Evolutionary conservation across 1,140 invertebrate genomes (phyloP).

Genomic region (Aphis craccivora): DNA sequence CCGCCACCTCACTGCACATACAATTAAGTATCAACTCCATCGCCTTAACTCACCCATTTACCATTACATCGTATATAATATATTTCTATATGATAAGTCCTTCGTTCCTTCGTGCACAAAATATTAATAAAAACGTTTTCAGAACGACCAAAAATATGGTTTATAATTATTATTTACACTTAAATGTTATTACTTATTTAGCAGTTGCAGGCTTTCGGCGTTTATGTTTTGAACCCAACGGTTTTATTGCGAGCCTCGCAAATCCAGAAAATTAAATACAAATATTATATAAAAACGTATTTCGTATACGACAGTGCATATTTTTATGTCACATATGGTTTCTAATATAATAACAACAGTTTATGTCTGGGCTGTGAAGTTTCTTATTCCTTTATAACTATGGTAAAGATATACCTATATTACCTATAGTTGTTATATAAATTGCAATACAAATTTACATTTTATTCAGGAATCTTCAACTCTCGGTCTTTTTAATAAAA

Average conservation of each 20-base stretch:
- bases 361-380: background rate
- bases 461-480: background rate
- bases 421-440: background rate
- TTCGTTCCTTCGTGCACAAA: background rate
- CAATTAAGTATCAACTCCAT: background rate
- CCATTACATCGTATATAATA: background rate
- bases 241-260: background rate
- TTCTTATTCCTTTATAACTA: background rate
- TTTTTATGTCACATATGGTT: background rate
- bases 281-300: background rate
- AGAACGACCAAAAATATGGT: background rate
- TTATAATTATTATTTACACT: background rate
- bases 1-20: background rate
- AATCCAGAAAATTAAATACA: background rate
- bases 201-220: background rate
- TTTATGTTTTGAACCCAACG: background rate
- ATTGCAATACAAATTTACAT: background rate
- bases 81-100: background rate
- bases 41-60: background rate
- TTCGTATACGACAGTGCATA: background rate
- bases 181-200: background rate
- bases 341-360: background rate
- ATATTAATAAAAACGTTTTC: slow-evolving; percentile 9
- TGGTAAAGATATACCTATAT: background rate
- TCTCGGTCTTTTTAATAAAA: background rate